Evolutionary conservation across 2,888 invertebrate species (phyloP).

Genomic region (Acleris literana): DNA sequence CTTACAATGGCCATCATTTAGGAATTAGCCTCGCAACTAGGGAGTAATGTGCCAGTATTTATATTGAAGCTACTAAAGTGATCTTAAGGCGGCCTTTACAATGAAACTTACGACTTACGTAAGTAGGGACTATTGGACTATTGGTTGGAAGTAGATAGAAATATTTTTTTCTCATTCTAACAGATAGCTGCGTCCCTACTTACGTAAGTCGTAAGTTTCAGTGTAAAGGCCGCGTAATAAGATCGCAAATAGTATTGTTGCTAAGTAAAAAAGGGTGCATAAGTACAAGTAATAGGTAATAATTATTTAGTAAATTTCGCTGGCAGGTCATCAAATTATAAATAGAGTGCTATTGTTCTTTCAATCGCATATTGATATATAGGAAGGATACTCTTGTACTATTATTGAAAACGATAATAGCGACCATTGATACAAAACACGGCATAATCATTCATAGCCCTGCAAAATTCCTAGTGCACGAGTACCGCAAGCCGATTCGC

Average conservation of each 20-base stretch:
- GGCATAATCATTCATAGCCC: slow-evolving; percentile 29
- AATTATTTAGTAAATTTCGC: slow-evolving; percentile 5
- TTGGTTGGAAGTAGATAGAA: too few species aligned
- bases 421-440: slow-evolving; percentile 30
- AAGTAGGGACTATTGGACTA: too few species aligned
- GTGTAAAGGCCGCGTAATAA: too few species aligned
- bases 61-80: too few species aligned
- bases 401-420: slow-evolving; percentile 28
- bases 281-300: neutral
- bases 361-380: neutral
- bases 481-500: slow-evolving; percentile 25
- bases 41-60: too few species aligned
- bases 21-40: too few species aligned
- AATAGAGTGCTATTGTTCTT: slow-evolving; percentile 15
- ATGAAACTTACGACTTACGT: too few species aligned
- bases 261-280: neutral
- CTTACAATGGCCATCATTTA: neutral
- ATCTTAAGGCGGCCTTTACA: too few species aligned
- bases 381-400: too few species aligned
- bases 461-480: slow-evolving; percentile 27
- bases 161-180: too few species aligned
- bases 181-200: too few species aligned
- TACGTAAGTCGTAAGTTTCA: too few species aligned
- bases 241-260: neutral
- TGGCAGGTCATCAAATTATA: slow-evolving; percentile 28